Base-by-base conservation (phyloP, 2,797 vertebrate genomes). In the Diglossa cyanea region DNA sequence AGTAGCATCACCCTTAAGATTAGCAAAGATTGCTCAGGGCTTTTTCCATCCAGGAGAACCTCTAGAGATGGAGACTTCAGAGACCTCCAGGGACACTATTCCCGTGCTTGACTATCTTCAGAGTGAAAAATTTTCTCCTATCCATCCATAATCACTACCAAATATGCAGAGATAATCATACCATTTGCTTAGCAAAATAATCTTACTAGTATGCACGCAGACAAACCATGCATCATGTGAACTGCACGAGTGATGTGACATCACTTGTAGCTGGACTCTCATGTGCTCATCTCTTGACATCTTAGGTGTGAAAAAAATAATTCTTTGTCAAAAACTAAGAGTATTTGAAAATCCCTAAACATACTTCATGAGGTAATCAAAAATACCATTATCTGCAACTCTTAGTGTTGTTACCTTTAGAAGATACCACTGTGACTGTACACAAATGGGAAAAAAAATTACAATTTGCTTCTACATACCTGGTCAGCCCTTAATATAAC, bases 181-280 rank as follows among this genome's bases (percentile, higher is more conserved):
- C 3, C 0, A 0, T 35, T 68, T 33, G 7, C 6, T 37, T 40
- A 54, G 55, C 31, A 76, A 62, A 70, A 44, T 20, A 77, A 21
- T 53, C 7, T 33, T 39, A 33, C 21, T n/a, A 13, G 18, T 19
- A 57, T 3, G 11, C 19, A 58, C 9, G 10, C 20, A 78, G 54
- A 82, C 0, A 66, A 68, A 53, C 5, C 2, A 2, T 7, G 4
- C 12, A 19, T 40, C 31, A 12, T 26, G 17, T 28, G 12, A 87
- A 16, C 33, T 16, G 26, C 17, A 7, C 20, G 26, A 6, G 2
- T 19, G 17, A 2, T 70, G 11, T 45, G 20, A n/a, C 16, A 72
- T 6, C 47, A 47, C 19, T 37, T 40, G 25, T 16, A 87, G 33
- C n/a, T 44, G 37, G 45, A 19, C 39, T 51, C 19, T 30, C 16